Base-by-base conservation (phyloP, 2,113 vertebrate genomes). In the Galeopterus variegatus region DNA sequence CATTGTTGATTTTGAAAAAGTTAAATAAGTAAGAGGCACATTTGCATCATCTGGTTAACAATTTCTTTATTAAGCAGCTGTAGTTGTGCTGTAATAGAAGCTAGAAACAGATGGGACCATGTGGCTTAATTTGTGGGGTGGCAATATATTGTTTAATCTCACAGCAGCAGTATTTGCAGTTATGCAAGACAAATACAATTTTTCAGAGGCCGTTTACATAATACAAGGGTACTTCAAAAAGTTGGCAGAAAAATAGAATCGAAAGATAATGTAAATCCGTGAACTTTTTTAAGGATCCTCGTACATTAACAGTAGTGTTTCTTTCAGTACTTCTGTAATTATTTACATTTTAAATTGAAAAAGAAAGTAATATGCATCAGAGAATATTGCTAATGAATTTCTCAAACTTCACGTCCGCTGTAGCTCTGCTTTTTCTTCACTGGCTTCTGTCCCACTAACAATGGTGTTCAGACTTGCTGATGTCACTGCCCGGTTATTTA, bases 401-500 rank as follows among this genome's bases (percentile, higher is more conserved):
- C 92, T 96, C 96, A 85, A 91, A 45, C 54, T 82, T 31, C 41
- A 96, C 95, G 72, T 91, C 52, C 69, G 93, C 64, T 33, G 75
- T 81, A 76, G 73, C 83, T 82, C 23, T 0, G 95, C 82, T 96
- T 95, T 98, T 98, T 95, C 97, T 98, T 95, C 81, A 94, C 96
- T 97, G 97, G 97, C 96, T 0, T 98, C 86, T 97, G 97, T 98
- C 98, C 97, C 97, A 62, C 95, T 89, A 97, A 97, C 98, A 98
- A 96, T 96, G 97, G 89, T 70, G 93, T 92, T 98, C 84, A 97
- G 96, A 94, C 97, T 96, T 98, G 96, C 97, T 98, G 97, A 98
- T 98, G 98, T 99, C 98, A 98, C 96, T 97, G 95, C 54, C 97
- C 89, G 97, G 95, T 97, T 98, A 98, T 98, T 98, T 98, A 98